Evolutionary conservation across 2,113 vertebrate genomes (phyloP).

Genomic region (Phalacrocorax brasilianus): DNA sequence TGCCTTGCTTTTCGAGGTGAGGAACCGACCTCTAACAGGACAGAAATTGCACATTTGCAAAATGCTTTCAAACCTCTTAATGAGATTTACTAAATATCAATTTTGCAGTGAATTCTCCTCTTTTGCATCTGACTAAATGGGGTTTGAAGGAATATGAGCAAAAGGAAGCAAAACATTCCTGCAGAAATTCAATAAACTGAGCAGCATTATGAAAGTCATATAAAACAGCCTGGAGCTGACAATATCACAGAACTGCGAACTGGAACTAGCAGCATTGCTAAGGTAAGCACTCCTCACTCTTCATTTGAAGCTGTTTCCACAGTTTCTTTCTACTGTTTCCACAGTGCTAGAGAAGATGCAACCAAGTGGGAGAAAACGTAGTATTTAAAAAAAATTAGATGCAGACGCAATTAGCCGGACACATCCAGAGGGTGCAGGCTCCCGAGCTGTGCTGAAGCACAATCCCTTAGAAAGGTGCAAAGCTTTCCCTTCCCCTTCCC

Average conservation of each 20-base stretch:
- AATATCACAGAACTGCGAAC: neutral
- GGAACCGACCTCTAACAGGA: neutral
- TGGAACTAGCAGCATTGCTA: neutral
- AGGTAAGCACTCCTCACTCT: neutral
- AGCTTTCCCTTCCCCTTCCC: neutral
- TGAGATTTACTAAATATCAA: neutral
- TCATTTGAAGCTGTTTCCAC: neutral
- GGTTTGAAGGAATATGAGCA: neutral
- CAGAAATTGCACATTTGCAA: neutral
- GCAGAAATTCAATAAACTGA: neutral
- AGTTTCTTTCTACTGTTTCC: neutral
- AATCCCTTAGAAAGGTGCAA: neutral
- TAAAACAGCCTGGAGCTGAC: neutral
- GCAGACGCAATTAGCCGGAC: neutral
- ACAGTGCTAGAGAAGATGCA: neutral
- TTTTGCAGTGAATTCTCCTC: neutral
- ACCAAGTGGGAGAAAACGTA: neutral
- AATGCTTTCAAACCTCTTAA: neutral
- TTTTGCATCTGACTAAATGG: neutral
- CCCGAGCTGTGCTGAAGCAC: neutral
- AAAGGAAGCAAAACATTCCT: neutral
- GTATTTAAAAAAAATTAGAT: neutral
- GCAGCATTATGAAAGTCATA: neutral
- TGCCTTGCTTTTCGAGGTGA: neutral
- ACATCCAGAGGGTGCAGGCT: neutral